Percentiles rank a stretch among this genome's conserved stretches.
These are phyloP conservation scores for Papilio xuthus DNA, from an alignment of 1,140 invertebrate species.

Conservation along the genomic window DNA sequence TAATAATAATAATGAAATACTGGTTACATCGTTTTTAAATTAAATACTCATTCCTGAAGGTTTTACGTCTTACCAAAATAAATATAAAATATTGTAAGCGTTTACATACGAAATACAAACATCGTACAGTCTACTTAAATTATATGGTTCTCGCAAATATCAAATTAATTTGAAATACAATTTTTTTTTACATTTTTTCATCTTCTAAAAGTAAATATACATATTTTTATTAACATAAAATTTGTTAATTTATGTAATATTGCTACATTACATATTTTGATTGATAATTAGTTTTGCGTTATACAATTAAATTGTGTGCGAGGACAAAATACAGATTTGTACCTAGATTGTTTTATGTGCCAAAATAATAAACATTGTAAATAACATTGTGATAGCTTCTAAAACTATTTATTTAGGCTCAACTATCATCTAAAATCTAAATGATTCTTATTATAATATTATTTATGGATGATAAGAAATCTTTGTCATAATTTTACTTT, in stretches of 20 bases:
- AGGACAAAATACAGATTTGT: background rate
- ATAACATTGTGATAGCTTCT: constrained; percentile 5
- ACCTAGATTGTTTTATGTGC: background rate
- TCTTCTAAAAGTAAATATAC: background rate
- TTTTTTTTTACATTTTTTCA: background rate
- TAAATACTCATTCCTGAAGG: background rate
- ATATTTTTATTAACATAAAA: background rate
- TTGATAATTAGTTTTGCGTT: background rate
- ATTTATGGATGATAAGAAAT: background rate
- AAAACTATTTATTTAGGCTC: background rate
- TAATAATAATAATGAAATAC: constrained; percentile 53
- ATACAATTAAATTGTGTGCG: background rate
- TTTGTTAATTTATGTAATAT: background rate
- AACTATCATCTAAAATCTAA: background rate
- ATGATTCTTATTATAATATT: background rate
- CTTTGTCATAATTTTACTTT: background rate
- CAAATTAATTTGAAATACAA: background rate
- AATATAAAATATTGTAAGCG: constrained; percentile 16
- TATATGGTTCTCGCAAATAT: background rate
- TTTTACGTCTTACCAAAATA: background rate
- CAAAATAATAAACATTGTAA: background rate
- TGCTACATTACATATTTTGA: background rate
- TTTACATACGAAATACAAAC: background rate
- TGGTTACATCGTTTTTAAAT: constrained; percentile 42
- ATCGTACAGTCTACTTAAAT: background rate